Conservation (phyloP, 2,797 vertebrate species). For the Tiaroga cobitis region DNA sequence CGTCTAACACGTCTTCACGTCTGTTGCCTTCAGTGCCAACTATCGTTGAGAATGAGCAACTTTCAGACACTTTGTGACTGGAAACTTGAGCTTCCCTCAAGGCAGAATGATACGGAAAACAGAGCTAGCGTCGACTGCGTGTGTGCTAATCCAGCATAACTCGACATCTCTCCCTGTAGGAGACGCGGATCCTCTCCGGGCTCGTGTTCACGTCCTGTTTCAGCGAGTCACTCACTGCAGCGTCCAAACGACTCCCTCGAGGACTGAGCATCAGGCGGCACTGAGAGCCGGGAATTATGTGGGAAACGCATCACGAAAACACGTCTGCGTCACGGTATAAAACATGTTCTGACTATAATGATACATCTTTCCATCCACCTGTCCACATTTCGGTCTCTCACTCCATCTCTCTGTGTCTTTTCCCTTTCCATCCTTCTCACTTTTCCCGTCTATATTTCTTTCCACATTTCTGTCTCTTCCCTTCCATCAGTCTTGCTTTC, state of each 20-base stretch:
- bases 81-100: neutral
- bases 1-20: neutral
- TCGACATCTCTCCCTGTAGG: neutral
- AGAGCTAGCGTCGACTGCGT: neutral
- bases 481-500: neutral
- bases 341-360: neutral
- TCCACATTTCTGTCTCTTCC: neutral
- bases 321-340: neutral
- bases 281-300: neutral
- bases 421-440: neutral
- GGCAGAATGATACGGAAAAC: constrained; percentile 10
- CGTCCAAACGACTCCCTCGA: constrained; percentile 19
- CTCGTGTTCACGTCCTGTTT: constrained; percentile 11
- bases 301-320: constrained; percentile 5
- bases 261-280: neutral
- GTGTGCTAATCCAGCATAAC: neutral
- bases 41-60: neutral
- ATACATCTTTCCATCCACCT: neutral
- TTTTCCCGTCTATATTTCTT: too few relatives aligned
- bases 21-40: neutral
- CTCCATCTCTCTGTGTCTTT: neutral
- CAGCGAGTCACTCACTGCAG: constrained; percentile 8
- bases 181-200: neutral
- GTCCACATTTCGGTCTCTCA: neutral
- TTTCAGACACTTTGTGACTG: neutral